Conservation (phyloP, 2,113 vertebrate genomes). For the Thermophis baileyi region DNA sequence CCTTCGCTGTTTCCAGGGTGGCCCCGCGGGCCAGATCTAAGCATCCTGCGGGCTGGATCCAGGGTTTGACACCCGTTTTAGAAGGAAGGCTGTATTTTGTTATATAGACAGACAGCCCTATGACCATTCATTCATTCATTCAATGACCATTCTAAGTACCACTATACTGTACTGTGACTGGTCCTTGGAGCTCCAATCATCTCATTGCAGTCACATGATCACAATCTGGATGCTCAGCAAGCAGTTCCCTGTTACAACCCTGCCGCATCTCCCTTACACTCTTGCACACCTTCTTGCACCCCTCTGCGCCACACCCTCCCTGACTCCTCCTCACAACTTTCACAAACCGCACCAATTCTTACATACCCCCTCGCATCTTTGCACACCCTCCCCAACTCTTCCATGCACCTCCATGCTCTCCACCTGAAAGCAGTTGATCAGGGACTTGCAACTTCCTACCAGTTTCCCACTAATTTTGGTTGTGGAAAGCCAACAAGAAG, state of each 20-base stretch:
- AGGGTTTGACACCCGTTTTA: background rate
- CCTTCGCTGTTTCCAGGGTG: too few relatives aligned
- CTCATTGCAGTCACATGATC: background rate
- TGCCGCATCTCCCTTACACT: background rate
- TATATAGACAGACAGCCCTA: background rate
- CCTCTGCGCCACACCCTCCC: background rate
- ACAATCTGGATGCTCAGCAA: background rate
- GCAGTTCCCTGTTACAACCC: background rate
- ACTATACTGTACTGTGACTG: background rate
- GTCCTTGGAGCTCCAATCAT: background rate
- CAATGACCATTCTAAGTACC: background rate
- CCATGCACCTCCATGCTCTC: background rate
- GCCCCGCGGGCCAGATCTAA: too few relatives aligned
- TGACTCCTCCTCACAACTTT: background rate
- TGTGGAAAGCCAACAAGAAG: background rate
- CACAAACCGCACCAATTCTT: background rate
- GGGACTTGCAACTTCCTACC: background rate
- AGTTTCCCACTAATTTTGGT: background rate
- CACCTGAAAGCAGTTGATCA: background rate
- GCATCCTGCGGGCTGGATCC: too few relatives aligned
- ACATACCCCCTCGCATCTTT: background rate
- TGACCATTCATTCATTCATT: background rate
- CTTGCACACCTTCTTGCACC: background rate
- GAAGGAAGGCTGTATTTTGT: background rate
- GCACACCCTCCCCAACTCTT: background rate